phyloP scores from a whole-genome alignment of 1,140 invertebrate genomes.

The Proctacanthus coquilletti region DNA sequence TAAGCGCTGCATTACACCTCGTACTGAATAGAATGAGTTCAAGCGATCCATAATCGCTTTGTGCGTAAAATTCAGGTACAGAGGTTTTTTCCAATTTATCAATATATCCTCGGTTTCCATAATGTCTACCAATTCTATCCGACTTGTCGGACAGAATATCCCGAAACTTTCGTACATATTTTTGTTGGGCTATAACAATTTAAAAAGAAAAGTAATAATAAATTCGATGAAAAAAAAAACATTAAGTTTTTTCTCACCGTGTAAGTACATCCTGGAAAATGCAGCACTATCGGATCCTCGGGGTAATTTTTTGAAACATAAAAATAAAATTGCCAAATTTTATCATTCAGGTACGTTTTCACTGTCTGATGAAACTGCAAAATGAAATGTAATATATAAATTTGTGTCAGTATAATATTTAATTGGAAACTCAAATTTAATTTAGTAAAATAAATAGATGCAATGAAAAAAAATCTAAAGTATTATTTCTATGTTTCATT shows the following conservation, averaged over 20 bases:
- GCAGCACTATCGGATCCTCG: constrained; percentile 60
- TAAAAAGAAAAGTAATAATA: not conserved
- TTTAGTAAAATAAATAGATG: too few relatives aligned
- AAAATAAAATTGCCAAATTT: constrained; percentile 75
- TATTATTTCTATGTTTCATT: too few relatives aligned
- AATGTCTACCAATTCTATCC: constrained; percentile 48
- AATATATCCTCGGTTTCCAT: constrained; percentile 55
- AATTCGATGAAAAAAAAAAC: not conserved
- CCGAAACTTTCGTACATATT: constrained; percentile 63
- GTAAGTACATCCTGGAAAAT: constrained; percentile 71
- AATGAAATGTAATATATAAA: constrained; percentile 12
- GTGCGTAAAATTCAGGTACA: constrained; percentile 73
- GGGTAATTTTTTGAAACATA: constrained; percentile 76
- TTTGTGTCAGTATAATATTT: too few relatives aligned
- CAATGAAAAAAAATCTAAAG: too few relatives aligned
- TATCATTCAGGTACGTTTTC: constrained; percentile 68
- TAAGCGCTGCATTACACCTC: constrained; percentile 52
- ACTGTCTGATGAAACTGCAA: constrained; percentile 76
- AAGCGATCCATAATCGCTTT: constrained; percentile 55
- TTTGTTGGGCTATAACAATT: constrained; percentile 48
- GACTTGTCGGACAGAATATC: constrained; percentile 61
- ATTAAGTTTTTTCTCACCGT: constrained; percentile 40
- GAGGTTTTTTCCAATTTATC: constrained; percentile 55
- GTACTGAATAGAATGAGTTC: constrained; percentile 36
- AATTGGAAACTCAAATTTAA: too few relatives aligned